Evolutionary conservation across 2,113 vertebrate species (phyloP).

Genomic region (Xiphophorus couchianus): DNA sequence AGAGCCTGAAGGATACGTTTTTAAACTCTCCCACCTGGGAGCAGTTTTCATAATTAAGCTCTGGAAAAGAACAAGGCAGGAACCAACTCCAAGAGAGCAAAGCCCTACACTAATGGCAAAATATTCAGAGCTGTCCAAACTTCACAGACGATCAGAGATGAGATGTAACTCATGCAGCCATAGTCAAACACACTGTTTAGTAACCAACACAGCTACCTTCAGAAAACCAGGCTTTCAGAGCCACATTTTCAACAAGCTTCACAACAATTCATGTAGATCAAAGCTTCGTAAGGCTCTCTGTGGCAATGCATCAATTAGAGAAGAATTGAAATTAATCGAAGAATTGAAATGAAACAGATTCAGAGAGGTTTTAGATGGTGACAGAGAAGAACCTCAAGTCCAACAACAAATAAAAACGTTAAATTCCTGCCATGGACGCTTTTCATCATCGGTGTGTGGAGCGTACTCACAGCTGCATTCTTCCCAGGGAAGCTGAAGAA

Average conservation of each 20-base stretch:
- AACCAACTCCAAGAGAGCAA: too few species aligned
- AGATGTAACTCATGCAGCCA: neutral
- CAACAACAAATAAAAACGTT: neutral
- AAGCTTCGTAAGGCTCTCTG: neutral
- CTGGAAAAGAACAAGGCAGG: neutral
- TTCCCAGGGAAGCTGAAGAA: slow-evolving; percentile 99
- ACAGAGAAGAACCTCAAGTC: neutral
- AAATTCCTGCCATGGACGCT: neutral
- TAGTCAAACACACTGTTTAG: neutral
- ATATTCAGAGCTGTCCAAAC: neutral
- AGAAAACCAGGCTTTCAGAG: slow-evolving; percentile 1
- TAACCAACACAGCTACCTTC: neutral
- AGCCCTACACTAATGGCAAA: neutral
- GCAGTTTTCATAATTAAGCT: neutral
- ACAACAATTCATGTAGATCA: neutral
- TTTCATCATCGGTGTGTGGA: neutral
- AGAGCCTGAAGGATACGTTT: neutral
- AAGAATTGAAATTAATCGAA: neutral
- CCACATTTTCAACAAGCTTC: neutral
- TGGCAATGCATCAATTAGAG: slow-evolving; percentile 2
- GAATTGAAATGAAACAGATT: too few species aligned
- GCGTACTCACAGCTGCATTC: slow-evolving; percentile 91
- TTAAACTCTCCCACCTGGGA: neutral
- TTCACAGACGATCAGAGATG: neutral
- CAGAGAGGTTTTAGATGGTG: neutral